These are phyloP conservation scores for Mastomys natalensis DNA, from an alignment of 2,113 vertebrate species.

Conservation along the genomic window DNA sequence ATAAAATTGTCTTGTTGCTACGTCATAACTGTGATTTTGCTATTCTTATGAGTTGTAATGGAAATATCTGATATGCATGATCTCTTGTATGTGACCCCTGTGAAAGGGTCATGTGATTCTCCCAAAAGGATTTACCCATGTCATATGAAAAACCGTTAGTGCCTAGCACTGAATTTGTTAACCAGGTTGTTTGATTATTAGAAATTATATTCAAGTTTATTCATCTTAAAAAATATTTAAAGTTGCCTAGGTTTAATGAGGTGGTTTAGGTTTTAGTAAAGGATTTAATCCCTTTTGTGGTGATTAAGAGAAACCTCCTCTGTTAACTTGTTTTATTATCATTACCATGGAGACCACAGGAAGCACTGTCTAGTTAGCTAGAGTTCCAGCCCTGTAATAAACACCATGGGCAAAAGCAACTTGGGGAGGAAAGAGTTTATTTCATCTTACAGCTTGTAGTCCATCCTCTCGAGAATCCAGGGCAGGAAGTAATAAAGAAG, in stretches of 20 bases:
- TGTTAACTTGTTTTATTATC: slow-evolving; percentile 51
- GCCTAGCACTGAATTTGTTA: background rate
- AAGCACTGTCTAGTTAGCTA: background rate
- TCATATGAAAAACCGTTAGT: background rate
- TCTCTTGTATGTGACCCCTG: too few species aligned
- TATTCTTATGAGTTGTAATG: too few species aligned
- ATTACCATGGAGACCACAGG: slow-evolving; percentile 83
- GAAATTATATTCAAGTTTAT: background rate
- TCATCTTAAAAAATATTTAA: background rate
- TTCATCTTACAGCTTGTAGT: background rate
- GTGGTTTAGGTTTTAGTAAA: slow-evolving; percentile 69
- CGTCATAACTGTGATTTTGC: too few species aligned
- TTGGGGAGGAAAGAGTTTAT: background rate
- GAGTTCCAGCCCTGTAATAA: background rate
- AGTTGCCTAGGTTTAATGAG: background rate
- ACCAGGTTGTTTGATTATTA: background rate
- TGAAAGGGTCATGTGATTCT: too few species aligned
- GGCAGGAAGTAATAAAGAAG: background rate
- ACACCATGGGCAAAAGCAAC: background rate
- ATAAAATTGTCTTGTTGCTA: too few species aligned
- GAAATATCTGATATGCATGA: too few species aligned
- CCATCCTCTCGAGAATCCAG: background rate
- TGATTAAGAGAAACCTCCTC: slow-evolving; percentile 72
- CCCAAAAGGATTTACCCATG: background rate
- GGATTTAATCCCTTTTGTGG: slow-evolving; percentile 66